phyloP scores from a whole-genome alignment of 2,888 invertebrate genomes.

The Synanthedon formicaeformis region DNA sequence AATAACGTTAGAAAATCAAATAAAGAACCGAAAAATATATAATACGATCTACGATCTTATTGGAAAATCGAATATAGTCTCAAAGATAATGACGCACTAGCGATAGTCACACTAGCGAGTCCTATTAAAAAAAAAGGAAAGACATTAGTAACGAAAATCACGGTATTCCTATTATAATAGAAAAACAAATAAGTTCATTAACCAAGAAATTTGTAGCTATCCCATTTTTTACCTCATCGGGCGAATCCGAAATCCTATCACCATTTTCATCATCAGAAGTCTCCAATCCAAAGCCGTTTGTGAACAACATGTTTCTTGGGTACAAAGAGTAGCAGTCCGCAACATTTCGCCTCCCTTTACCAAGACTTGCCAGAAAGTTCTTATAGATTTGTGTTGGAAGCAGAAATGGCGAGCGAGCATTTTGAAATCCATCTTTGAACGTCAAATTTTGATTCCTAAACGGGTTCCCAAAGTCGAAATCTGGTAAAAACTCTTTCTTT shows the following conservation, averaged over 20 bases:
- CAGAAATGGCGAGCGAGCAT: slow-evolving; percentile 65
- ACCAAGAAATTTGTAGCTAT: neutral
- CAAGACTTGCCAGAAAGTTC: slow-evolving; percentile 77
- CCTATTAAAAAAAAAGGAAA: too few relatives aligned
- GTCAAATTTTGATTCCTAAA: slow-evolving; percentile 51
- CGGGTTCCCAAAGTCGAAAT: slow-evolving; percentile 54
- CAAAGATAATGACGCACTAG: too few relatives aligned
- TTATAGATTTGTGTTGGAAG: slow-evolving; percentile 84
- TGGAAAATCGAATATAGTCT: too few relatives aligned
- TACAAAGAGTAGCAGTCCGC: slow-evolving; percentile 61
- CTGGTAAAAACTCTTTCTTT: slow-evolving; percentile 63
- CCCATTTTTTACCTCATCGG: slow-evolving; percentile 62
- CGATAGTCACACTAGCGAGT: too few relatives aligned
- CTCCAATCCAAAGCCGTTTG: slow-evolving; percentile 51
- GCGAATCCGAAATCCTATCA: slow-evolving; percentile 54
- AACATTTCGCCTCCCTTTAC: slow-evolving; percentile 55
- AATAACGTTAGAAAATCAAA: too few relatives aligned
- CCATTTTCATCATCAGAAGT: slow-evolving; percentile 57
- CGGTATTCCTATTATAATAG: too few relatives aligned
- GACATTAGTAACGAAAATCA: too few relatives aligned
- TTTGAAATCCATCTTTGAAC: slow-evolving; percentile 54
- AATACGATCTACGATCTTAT: too few relatives aligned
- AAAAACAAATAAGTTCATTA: neutral
- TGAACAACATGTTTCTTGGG: slow-evolving; percentile 70
- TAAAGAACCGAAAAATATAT: too few relatives aligned